Evolutionary conservation across 2,113 vertebrate genomes (phyloP).

Genomic region (Fukomys damarensis): DNA sequence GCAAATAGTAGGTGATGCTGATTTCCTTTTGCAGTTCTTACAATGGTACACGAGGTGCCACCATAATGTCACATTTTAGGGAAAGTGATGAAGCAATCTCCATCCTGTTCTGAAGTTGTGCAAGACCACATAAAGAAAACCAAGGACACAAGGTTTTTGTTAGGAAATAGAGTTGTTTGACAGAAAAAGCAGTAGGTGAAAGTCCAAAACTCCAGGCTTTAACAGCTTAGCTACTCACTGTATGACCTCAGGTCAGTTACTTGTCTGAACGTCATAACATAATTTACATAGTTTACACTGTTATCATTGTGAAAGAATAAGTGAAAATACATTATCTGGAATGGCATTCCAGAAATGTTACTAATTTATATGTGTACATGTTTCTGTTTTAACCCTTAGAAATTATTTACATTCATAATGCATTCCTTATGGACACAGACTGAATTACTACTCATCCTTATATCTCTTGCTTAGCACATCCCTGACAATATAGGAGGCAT

Average conservation of each 20-base stretch:
- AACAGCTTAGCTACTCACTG: fast-evolving
- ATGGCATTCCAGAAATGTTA: neutral
- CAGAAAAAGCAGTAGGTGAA: neutral
- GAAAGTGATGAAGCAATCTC: neutral
- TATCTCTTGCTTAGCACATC: neutral
- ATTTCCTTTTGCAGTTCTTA: neutral
- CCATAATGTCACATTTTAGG: neutral
- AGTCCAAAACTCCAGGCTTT: neutral
- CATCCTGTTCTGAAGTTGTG: slow-evolving; percentile 4
- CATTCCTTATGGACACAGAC: neutral
- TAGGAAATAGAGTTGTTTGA: neutral
- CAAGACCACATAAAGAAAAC: neutral
- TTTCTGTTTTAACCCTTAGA: slow-evolving; percentile 52
- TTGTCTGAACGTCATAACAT: neutral
- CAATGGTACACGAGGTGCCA: neutral
- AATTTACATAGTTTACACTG: neutral
- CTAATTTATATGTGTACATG: neutral
- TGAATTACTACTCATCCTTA: neutral
- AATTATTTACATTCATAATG: slow-evolving; percentile 36
- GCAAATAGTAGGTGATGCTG: neutral
- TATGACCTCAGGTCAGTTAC: neutral
- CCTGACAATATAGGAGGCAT: neutral
- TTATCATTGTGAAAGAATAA: slow-evolving; percentile 18
- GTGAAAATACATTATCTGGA: neutral
- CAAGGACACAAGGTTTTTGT: neutral